A percentile compares a stretch with the other conserved stretches of the same genome.
Conservation (phyloP, 2,113 vertebrate genomes). For the Ramphastos sulfuratus region DNA sequence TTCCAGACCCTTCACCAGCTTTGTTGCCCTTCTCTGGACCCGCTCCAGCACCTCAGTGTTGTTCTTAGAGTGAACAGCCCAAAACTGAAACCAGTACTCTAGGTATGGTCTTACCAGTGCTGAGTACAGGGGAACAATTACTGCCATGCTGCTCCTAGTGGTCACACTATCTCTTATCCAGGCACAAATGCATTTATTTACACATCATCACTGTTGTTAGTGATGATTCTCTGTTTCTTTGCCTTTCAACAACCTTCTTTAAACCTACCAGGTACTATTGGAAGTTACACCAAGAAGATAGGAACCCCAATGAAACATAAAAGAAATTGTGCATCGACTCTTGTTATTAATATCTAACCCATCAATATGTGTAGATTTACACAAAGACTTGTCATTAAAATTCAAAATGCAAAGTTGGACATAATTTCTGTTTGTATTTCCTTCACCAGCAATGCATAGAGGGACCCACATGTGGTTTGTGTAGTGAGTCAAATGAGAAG, state of each 20-base stretch:
- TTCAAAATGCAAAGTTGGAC: neutral
- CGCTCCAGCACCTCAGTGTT: too few relatives aligned
- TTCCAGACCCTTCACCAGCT: too few relatives aligned
- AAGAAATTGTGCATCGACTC: neutral
- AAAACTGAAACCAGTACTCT: too few relatives aligned
- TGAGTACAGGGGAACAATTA: too few relatives aligned
- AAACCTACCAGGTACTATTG: neutral
- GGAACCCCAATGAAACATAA: neutral
- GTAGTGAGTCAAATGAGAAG: neutral
- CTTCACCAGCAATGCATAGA: neutral
- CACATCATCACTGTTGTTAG: neutral
- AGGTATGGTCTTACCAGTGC: too few relatives aligned
- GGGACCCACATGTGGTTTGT: neutral
- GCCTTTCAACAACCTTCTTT: neutral
- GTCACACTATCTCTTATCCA: too few relatives aligned
- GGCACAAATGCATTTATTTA: too few relatives aligned
- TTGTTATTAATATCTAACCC: neutral
- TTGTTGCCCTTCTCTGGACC: too few relatives aligned
- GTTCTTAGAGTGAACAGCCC: too few relatives aligned
- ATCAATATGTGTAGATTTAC: neutral
- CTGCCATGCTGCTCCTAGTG: too few relatives aligned
- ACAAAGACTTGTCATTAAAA: neutral
- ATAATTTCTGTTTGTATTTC: neutral
- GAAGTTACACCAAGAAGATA: neutral
- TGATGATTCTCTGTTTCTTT: fast-evolving